Conservation (phyloP, 1,140 invertebrate genomes). For the Tetramorium simillimum region DNA sequence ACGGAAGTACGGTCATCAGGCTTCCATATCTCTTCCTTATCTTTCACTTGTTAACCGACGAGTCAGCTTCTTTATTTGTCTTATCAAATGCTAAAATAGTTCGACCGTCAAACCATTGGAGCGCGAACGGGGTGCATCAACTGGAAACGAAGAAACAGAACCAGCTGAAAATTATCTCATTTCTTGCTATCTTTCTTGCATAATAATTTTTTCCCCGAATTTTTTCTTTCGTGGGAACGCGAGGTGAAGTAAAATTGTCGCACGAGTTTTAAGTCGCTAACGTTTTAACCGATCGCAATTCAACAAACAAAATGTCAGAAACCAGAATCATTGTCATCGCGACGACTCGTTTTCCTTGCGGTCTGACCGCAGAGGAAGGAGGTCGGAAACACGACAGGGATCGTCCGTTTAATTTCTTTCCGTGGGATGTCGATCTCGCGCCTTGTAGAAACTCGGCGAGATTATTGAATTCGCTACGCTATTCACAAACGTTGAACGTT, state of each 20-base stretch:
- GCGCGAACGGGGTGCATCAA: neutral
- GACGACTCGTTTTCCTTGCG: neutral
- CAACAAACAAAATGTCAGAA: constrained; percentile 1
- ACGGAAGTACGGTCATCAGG: neutral
- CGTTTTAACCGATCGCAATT: neutral
- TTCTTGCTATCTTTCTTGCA: neutral
- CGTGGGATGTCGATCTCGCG: neutral
- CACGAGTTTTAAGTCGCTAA: neutral
- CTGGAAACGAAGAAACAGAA: neutral
- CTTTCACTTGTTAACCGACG: neutral
- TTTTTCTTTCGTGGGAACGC: neutral
- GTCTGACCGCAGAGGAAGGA: constrained; percentile 11
- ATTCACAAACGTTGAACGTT: neutral
- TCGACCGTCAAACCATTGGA: neutral
- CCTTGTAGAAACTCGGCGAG: neutral
- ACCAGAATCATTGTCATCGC: constrained; percentile 11
- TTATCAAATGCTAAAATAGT: constrained; percentile 11
- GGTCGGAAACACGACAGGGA: neutral
- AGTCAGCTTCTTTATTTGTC: neutral
- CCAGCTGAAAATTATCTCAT: neutral
- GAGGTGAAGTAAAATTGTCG: neutral
- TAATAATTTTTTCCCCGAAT: neutral
- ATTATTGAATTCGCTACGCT: neutral
- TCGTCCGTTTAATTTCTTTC: constrained; percentile 18
- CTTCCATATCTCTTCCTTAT: neutral